phyloP scores from a whole-genome alignment of 2,113 vertebrate genomes.

The Malurus melanocephalus region DNA sequence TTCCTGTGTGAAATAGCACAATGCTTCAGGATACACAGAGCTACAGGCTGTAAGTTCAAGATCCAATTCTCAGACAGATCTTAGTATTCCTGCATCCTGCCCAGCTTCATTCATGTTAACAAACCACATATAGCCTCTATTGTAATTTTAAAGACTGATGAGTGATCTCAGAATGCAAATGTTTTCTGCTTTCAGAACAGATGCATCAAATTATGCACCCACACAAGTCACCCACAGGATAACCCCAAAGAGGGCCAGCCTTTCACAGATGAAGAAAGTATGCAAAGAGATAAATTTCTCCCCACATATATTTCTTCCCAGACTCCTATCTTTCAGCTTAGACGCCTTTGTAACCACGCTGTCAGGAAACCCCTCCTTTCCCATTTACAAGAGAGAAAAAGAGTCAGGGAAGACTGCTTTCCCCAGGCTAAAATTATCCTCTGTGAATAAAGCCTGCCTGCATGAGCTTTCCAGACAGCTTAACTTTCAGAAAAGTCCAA shows the following conservation, averaged over 20 bases:
- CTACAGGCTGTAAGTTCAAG: neutral
- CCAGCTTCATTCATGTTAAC: conserved; percentile 6
- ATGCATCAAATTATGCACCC: neutral
- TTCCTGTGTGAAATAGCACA: neutral
- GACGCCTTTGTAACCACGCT: neutral
- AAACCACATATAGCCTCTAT: neutral
- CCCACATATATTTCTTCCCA: neutral
- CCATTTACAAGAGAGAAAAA: conserved; percentile 9
- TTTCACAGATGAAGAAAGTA: neutral
- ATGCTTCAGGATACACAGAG: neutral
- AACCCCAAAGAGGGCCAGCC: neutral
- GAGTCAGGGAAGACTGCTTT: conserved; percentile 14
- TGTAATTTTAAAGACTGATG: conserved; percentile 26
- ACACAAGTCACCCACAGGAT: neutral
- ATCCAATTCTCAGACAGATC: neutral
- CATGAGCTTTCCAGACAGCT: conserved; percentile 13
- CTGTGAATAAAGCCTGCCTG: conserved; percentile 12
- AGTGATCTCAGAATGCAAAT: conserved; percentile 28
- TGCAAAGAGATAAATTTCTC: conserved; percentile 9
- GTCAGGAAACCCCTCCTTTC: conserved; percentile 34
- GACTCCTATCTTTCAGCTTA: neutral
- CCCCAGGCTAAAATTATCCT: conserved; percentile 7
- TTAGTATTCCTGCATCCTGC: neutral
- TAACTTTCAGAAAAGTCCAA: conserved; percentile 23
- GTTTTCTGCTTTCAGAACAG: neutral